A percentile compares a stretch with the other conserved stretches of the same genome.
Conservation (phyloP, 2,888 invertebrate species). For the Lymantria monacha region DNA sequence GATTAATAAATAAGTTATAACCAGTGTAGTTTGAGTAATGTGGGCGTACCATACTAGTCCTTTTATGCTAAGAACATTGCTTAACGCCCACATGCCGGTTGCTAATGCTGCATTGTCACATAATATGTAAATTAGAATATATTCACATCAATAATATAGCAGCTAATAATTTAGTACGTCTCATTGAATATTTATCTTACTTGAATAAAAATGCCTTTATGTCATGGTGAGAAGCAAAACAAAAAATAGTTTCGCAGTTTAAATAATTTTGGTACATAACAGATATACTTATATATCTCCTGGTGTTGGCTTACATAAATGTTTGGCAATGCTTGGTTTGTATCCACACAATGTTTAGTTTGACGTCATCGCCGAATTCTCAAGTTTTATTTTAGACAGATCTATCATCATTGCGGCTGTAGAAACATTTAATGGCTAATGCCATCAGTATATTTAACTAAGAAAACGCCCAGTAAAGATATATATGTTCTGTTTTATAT, state of each 20-base stretch:
- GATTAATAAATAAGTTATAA: too few relatives aligned
- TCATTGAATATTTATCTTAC: too few relatives aligned
- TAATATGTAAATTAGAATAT: too few relatives aligned
- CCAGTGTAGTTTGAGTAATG: too few relatives aligned
- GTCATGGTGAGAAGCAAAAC: too few relatives aligned
- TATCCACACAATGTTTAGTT: constrained; percentile 34
- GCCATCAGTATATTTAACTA: constrained; percentile 12
- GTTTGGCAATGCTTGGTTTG: constrained; percentile 37
- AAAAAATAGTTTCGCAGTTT: neutral
- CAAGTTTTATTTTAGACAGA: constrained; percentile 31
- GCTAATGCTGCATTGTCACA: too few relatives aligned
- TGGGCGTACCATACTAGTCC: too few relatives aligned
- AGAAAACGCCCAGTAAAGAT: constrained; percentile 11
- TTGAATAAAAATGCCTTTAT: too few relatives aligned
- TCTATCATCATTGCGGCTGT: constrained; percentile 25
- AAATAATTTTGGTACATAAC: neutral
- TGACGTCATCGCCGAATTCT: constrained; percentile 38
- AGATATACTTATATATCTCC: constrained; percentile 16
- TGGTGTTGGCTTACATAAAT: constrained; percentile 34
- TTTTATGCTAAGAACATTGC: too few relatives aligned
- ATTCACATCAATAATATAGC: too few relatives aligned
- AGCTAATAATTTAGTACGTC: too few relatives aligned
- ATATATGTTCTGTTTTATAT: constrained; percentile 4
- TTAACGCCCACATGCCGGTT: too few relatives aligned
- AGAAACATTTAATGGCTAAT: constrained; percentile 27